phyloP scores from a whole-genome alignment of 2,888 invertebrate genomes.

The Pterobdella sp. region DNA sequence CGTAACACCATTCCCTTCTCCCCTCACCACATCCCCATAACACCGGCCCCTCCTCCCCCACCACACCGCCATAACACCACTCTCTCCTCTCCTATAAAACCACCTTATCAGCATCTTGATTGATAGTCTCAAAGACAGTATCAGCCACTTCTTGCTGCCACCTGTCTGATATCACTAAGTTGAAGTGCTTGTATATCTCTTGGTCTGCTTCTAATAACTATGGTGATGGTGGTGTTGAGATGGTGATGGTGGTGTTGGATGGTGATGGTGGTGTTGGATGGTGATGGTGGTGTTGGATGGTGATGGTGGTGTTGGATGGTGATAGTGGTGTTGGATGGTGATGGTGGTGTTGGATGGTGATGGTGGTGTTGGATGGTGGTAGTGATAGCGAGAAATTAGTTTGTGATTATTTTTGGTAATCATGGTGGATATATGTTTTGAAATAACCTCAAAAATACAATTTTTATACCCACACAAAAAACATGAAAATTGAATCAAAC shows the following conservation, averaged over 20 bases:
- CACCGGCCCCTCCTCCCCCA: background rate
- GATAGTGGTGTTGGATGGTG: too few relatives aligned
- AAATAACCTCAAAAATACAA: background rate
- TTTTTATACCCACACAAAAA: background rate
- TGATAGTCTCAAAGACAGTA: conserved; percentile 95
- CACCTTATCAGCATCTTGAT: conserved; percentile 85
- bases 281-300: background rate
- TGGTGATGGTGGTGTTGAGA: background rate
- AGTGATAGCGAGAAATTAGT: too few relatives aligned
- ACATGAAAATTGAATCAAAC: background rate
- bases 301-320: background rate
- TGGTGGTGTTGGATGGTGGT: too few relatives aligned
- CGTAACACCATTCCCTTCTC: background rate
- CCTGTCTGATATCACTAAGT: conserved; percentile 92
- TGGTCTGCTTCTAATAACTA: conserved; percentile 90
- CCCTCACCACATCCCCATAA: background rate
- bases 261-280: background rate
- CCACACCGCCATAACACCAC: background rate
- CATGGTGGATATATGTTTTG: too few relatives aligned
- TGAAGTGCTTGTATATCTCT: conserved; percentile 95
- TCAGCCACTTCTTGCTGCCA: conserved; percentile 99
- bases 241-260: background rate
- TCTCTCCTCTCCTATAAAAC: too few relatives aligned
- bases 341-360: too few relatives aligned
- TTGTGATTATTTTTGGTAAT: too few relatives aligned